Evolutionary conservation across 2,888 invertebrate species (phyloP), one percentile per base, ranked within the genome.

Genomic region (Dryococelus australis): DNA sequence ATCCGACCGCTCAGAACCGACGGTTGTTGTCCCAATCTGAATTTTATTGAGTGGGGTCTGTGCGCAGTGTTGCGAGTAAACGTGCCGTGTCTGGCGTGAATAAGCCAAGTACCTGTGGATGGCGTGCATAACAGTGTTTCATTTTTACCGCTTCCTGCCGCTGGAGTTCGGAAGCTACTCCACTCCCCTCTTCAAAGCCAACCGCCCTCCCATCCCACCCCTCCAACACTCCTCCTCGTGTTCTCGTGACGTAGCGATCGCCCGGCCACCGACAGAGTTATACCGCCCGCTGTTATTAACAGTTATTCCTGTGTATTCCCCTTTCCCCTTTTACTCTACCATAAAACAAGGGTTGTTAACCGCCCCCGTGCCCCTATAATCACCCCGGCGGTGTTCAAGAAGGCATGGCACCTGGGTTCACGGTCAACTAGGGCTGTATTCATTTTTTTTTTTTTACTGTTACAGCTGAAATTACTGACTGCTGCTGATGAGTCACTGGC

Each of bases 201-300:
- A 8, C 2, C 10, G 12, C 65, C 0, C 24, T 65, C 65, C n/a
- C 0, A 8, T 8, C 16, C 4, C 47, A 5, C 12, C 8, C 47
- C 47, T 47, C 2, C 47, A 6, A 6, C 47, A 5, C 47, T 16
- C 47, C 2, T 47, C 47, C 2, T 16, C 8, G 16, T 16, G 16
- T 13, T 47, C 47, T 47, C 47, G 47, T 47, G 47, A 47, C 47
- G 47, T 16, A 47, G 47, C 10, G 47, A 20, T 65, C 16, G 20
- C 24, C 65, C 24, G n/a, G 65, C 13, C 20, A 20, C 65, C 65
- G 65, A 24, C 65, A 24, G 65, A 65, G 4, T 47, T 65, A 65
- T 65, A 65, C 65, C 65, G 65, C 10, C 65, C 65, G n/a, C 65
- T 65, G 65, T n/a, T 65, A n/a, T 65, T 65, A 65, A n/a, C 65